Evolutionary conservation across 2,113 vertebrate species (phyloP), one percentile per base, ranked within the genome.

Genomic region (Corydoras maculifer): DNA sequence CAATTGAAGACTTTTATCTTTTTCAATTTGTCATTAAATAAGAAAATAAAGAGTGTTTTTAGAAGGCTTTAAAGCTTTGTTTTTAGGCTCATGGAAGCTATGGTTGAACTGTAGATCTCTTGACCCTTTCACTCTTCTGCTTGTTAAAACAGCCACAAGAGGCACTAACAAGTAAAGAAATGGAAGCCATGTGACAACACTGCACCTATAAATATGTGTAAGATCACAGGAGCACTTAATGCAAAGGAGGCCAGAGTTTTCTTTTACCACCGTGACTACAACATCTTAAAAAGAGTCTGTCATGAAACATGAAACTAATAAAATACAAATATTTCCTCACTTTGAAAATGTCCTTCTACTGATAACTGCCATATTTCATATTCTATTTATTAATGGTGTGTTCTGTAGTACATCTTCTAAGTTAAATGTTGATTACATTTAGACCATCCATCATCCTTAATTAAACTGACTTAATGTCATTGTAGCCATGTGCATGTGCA

Each of bases 121-220:
- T 90, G 88, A 91, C 88, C 89, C 81, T 74, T 82, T 81, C 81
- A 77, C 86, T 88, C 82, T 84, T 84, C 75, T 70, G 82, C 88
- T 89, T 89, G 88, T 91, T 88, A 91, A 91, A 87, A 73, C 78
- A 78, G 59, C 86, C 81, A 79, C 85, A 84, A 86, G 89, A 84
- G 86, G 85, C 87, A 85, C 79, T 75, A 83, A 79, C 83, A 86
- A 88, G 85, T 87, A 84, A 84, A 88, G 87, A 87, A 89, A 89
- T 90, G 85, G 83, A 91, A 89, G 87, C 88, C 88, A 90, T 88
- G 87, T 90, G 90, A 91, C 87, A 80, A 86, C 86, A 89, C 87
- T 88, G 88, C 85, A 72, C 86, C 88, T 87, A 87, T 89, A 91
- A 91, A 91, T 90, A 90, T 87, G 83, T 65, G 32, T 63, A 73